Base-by-base conservation (phyloP, 2,888 invertebrate species). In the Thelaira solivaga region DNA sequence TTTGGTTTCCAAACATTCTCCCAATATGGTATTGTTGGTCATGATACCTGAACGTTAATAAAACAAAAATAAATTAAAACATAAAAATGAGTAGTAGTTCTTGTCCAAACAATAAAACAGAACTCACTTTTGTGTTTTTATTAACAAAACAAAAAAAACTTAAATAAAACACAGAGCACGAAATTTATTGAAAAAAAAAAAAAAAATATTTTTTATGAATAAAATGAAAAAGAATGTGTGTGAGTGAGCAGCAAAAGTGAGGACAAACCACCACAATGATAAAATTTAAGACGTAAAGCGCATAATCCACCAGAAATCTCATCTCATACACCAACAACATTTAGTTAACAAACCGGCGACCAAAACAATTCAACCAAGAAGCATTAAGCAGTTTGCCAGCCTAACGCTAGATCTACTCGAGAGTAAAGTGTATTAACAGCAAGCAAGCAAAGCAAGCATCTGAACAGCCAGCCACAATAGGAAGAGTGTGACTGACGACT, bases 231-330 rank as follows among this genome's bases (percentile, higher is more conserved):
- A n/a, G n/a, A n/a, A n/a, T n/a, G n/a, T n/a, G n/a, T n/a, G n/a
- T n/a, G n/a, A 61, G 8, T 62, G 24, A 24, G 31, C 20, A 7
- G 36, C n/a, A 55, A 13, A 39, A 49, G 31, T 43, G 49, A 62
- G 20, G 2, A n/a, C n/a, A n/a, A n/a, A n/a, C n/a, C n/a, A n/a
- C n/a, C n/a, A n/a, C n/a, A n/a, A 31, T 61, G 45, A 39, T 51
- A 59, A 29, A 64, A 69, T 36, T 77, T 68, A 64, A 68, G 64
- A 61, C 73, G 20, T 61, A 73, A 69, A 78, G 78, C 78, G 74
- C 78, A 74, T 78, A 78, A 78, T 78, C 78, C 74, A 71, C 41
- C 39, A 74, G 74, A 74, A 74, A 65, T 64, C 34, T 29, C 41
- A 16, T 31, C 8, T 10, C 29, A 39, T n/a, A n/a, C n/a, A n/a